phyloP scores from a whole-genome alignment of 2,113 vertebrate genomes.

The Ivindomyrus marchei region DNA sequence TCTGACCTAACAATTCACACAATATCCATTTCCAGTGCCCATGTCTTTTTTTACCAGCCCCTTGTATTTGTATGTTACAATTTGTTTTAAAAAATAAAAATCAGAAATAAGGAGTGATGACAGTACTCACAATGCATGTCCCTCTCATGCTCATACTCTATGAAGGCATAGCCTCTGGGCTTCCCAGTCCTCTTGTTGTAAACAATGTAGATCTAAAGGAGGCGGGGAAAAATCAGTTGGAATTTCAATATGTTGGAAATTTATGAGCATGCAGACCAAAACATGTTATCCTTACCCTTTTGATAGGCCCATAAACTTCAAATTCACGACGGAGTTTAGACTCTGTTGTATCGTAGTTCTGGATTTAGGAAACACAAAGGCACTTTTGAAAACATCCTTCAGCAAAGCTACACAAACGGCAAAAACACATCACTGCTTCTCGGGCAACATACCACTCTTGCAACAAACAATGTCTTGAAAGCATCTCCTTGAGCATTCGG shows the following conservation, averaged over 20 bases:
- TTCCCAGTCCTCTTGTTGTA: conserved; percentile 87
- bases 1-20: neutral
- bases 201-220: conserved; percentile 81
- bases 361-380: conserved; percentile 17
- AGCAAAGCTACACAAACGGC: neutral
- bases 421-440: neutral
- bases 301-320: conserved; percentile 93
- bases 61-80: neutral
- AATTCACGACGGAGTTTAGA: conserved; percentile 89
- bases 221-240: neutral
- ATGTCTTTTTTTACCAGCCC: neutral
- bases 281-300: conserved; percentile 63
- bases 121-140: conserved; percentile 90
- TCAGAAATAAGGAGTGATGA: neutral
- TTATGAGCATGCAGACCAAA: neutral
- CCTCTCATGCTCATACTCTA: conserved; percentile 90
- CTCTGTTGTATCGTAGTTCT: conserved; percentile 93
- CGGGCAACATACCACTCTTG: conserved; percentile 69
- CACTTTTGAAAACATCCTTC: neutral
- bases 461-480: conserved; percentile 90
- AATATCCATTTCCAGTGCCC: neutral
- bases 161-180: conserved; percentile 89
- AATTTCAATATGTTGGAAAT: neutral
- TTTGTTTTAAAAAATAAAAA: neutral
- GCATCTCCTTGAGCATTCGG: conserved; percentile 89